These are phyloP conservation scores for Lepeophtheirus salmonis DNA, from an alignment of 1,140 invertebrate genomes.

Conservation along the genomic window DNA sequence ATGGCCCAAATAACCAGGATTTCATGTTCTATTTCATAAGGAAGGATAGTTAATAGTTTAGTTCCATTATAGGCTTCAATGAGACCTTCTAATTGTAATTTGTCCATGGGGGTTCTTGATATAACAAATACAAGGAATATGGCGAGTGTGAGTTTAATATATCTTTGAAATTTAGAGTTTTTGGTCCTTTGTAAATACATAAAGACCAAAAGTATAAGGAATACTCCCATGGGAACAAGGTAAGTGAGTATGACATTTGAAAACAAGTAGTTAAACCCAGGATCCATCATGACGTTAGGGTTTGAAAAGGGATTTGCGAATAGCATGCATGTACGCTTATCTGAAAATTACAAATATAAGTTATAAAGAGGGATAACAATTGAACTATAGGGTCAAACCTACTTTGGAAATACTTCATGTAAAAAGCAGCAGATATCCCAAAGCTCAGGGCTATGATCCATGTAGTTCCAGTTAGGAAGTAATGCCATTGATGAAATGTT, in stretches of 20 bases:
- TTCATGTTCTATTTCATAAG: conserved; percentile 7
- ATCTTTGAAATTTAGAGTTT: background rate
- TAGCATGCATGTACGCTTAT: background rate
- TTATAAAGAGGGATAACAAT: background rate
- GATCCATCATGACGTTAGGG: background rate
- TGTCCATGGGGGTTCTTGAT: background rate
- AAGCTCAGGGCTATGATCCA: conserved; percentile 3
- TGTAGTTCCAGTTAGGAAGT: background rate
- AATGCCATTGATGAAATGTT: too few relatives aligned
- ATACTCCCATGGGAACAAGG: background rate
- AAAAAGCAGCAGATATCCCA: background rate
- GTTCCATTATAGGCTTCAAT: background rate
- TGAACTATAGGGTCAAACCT: background rate
- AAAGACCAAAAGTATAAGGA: background rate
- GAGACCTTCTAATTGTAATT: background rate
- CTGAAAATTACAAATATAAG: too few relatives aligned
- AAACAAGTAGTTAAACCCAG: background rate
- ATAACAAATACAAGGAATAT: background rate
- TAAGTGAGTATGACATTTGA: background rate
- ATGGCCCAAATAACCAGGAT: background rate
- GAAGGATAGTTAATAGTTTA: background rate
- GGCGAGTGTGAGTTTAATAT: background rate
- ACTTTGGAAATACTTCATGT: background rate
- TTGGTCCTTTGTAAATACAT: background rate
- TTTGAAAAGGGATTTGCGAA: background rate